Percentiles rank a stretch among this genome's conserved stretches.
These are phyloP conservation scores for Horisme vitalbata DNA, from an alignment of 2,888 invertebrate species.

Conservation along the genomic window DNA sequence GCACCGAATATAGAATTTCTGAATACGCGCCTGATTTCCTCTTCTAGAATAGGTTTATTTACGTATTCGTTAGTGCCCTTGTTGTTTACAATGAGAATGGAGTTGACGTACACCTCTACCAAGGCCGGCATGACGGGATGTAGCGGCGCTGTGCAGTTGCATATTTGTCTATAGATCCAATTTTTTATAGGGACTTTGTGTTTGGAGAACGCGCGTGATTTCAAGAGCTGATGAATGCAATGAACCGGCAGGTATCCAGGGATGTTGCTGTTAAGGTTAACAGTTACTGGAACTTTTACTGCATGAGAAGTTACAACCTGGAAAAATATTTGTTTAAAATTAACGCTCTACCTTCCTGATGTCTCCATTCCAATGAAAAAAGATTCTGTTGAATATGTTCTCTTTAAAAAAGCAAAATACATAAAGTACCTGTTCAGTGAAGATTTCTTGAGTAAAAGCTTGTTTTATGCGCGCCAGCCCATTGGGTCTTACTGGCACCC, in stretches of 20 bases:
- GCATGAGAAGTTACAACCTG: slow-evolving; percentile 96
- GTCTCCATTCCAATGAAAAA: too few relatives aligned
- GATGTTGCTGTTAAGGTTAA: slow-evolving; percentile 92
- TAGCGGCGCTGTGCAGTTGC: slow-evolving; percentile 93
- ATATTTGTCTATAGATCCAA: slow-evolving; percentile 98
- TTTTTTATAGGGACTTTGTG: slow-evolving; percentile 97
- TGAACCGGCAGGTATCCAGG: slow-evolving; percentile 97
- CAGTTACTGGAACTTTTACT: slow-evolving; percentile 97
- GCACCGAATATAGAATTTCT: slow-evolving; percentile 89
- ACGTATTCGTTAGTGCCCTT: slow-evolving; percentile 89
- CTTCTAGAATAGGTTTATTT: slow-evolving; percentile 95
- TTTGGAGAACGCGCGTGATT: slow-evolving; percentile 96
- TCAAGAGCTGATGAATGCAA: slow-evolving; percentile 97
- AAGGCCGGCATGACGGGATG: slow-evolving; percentile 96
- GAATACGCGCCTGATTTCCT: slow-evolving; percentile 93
- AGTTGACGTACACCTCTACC: slow-evolving; percentile 97
- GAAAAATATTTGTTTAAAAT: slow-evolving; percentile 26
- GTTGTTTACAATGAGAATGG: slow-evolving; percentile 88
- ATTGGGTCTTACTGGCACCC: slow-evolving; percentile 93
- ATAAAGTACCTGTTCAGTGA: slow-evolving; percentile 92
- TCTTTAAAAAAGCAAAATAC: neutral
- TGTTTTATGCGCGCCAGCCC: slow-evolving; percentile 94
- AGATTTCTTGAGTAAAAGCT: slow-evolving; percentile 97
- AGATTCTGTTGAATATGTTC: too few relatives aligned
- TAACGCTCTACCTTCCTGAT: too few relatives aligned